Base-by-base conservation (phyloP, 92 coral and sea anemone genomes). In the Porites evermanni region DNA sequence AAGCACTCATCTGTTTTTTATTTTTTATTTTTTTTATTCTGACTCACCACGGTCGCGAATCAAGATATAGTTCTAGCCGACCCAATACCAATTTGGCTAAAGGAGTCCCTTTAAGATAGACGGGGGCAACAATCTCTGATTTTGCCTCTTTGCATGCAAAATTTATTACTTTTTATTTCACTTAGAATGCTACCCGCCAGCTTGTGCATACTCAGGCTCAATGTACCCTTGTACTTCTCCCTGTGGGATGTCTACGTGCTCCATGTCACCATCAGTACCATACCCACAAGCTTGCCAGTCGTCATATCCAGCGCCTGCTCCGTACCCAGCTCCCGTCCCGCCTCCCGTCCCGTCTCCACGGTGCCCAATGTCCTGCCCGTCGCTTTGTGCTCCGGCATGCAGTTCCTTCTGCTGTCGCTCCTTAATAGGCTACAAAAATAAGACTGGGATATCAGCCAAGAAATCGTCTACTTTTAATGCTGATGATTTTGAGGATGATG, bases 331-430 rank as follows among this genome's bases (percentile, higher is more conserved):
- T 14, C 88, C 47, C 47, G 47, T 38, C 10, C 88, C 83, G 2
- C 65, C 83, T 13, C 88, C 83, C 11, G 16, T 52, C 14, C 87
- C 80, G n/a, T 53, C 83, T 18, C 77, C 88, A 12, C 88, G 64
- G 63, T 85, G 88, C 50, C 88, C 88, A 12, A 12, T 67, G 68
- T 10, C 88, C 13, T 85, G 88, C 77, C 83, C 88, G 13, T 26
- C 88, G 18, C 70, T 6, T 14, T 85, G 88, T 64, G 88, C 88
- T 66, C 88, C 88, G 12, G 69, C 76, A 17, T 85, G 88, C 68
- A 85, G 53, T 58, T 44, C 88, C 14, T 77, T 77, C 75, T 85
- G 88, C 82, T 85, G 88, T 56, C 88, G 88, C 16, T 85, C 88
- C 7, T 23, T 75, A 32, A 70, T 56, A 19, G 74, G 77, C 76